Base-by-base conservation (phyloP, 2,113 vertebrate species). In the Micronisus gabar region DNA sequence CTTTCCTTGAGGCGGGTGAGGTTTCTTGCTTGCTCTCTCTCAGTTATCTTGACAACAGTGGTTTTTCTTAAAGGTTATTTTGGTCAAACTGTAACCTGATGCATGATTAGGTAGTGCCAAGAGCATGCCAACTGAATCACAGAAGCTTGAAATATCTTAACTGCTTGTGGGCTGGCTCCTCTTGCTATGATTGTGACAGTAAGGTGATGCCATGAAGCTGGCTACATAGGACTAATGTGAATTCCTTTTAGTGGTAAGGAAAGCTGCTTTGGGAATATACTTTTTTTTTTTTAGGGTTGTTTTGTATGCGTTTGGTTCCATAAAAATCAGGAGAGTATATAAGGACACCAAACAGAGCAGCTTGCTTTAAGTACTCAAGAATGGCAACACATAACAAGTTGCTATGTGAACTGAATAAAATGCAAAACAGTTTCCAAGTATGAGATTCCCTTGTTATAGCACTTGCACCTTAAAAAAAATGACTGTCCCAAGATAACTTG, bases 51-150 rank as follows among this genome's bases (percentile, higher is more conserved):
- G 74, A 87, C 68, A 71, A 36, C 67, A 65, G 91, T 67, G 47
- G 5, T 15, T 50, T 81, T 75, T 89, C 85, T 90, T 73, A 41
- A 59, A 74, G 75, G 93, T 70, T 73, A 78, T 95, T 93, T 90
- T 74, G 91, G 88, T 97, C 95, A 96, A 83, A 81, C 72, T 97
- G 93, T 96, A 95, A 97, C 67, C 75, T 32, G 47, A 93, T 90
- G 81, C 8, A 0, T 86, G 62, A 81, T 85, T 63, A 74, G 72
- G 59, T 73, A 45, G 55, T 67, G 92, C 87, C 89, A 91, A 9
- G 50, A 83, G 58, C 81, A 88, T 58, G 62, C 67, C 67, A 55
- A 16, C 63, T 96, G 87, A 93, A 80, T 94, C 67, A 52, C 19
- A 73, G 89, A 47, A 91, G 78, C 62, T n/a, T 91, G 74, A 87